A percentile compares a stretch with the other conserved stretches of the same genome.
These are phyloP conservation scores for Pocillopora damicornis DNA, from an alignment of 64 coral and sea anemone genomes.

Conservation along the genomic window DNA sequence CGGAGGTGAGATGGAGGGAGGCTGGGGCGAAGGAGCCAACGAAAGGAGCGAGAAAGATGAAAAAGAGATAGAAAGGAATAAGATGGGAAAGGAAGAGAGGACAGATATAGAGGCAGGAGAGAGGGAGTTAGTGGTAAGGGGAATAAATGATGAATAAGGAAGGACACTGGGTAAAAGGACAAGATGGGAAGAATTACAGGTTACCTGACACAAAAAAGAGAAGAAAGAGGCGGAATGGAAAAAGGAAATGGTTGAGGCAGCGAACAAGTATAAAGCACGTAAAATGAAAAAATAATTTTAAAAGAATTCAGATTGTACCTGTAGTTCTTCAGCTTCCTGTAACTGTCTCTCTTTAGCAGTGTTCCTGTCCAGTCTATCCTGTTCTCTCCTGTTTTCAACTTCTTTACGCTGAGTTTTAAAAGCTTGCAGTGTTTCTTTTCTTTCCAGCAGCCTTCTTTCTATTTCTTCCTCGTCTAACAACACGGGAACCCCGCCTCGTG, in stretches of 20 bases:
- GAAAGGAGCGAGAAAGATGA: no score
- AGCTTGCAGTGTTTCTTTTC: slow-evolving; percentile 59
- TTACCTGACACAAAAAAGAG: no score
- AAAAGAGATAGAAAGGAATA: background rate
- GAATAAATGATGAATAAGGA: background rate
- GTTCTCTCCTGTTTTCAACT: slow-evolving; percentile 76
- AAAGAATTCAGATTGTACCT: slow-evolving; percentile 39
- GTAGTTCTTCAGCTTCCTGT: slow-evolving; percentile 85
- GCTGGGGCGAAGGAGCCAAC: background rate
- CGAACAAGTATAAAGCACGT: background rate
- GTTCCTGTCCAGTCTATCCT: slow-evolving; percentile 83
- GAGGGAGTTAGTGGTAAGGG: background rate
- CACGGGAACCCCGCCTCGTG: slow-evolving; percentile 78
- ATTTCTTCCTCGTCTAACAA: slow-evolving; percentile 86
- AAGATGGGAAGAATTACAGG: no score
- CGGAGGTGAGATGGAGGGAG: background rate
- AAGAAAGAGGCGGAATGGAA: no score
- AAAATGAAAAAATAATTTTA: background rate
- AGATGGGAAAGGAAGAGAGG: background rate
- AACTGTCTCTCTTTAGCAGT: slow-evolving; percentile 89
- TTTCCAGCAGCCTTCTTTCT: slow-evolving; percentile 30
- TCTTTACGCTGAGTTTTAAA: slow-evolving; percentile 69
- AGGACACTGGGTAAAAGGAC: background rate
- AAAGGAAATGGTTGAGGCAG: background rate
- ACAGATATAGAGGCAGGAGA: background rate